phyloP scores from a whole-genome alignment of 2,113 vertebrate species.

The Caretta caretta region DNA sequence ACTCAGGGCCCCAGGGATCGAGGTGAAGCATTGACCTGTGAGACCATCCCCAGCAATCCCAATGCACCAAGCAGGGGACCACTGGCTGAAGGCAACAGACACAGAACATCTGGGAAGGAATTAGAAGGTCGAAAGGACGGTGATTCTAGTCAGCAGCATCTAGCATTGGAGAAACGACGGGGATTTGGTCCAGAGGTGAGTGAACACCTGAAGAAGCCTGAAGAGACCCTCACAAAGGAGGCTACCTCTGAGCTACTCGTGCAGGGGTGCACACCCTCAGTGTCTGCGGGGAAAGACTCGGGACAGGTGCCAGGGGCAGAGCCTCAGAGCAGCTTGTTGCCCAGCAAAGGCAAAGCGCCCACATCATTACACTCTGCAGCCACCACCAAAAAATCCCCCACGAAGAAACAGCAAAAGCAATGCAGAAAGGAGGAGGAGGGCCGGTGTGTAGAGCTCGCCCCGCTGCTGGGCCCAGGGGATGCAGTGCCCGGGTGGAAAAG shows the following conservation, averaged over 20 bases:
- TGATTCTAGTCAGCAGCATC: background rate
- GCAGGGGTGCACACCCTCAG: background rate
- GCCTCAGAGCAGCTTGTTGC: background rate
- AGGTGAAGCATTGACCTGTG: background rate
- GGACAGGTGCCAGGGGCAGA: background rate
- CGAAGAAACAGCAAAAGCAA: background rate
- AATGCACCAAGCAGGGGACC: background rate
- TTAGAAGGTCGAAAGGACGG: background rate
- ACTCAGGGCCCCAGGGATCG: background rate
- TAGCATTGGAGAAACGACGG: background rate
- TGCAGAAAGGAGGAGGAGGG: background rate
- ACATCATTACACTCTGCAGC: background rate
- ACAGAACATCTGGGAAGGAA: background rate
- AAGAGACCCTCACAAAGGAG: background rate
- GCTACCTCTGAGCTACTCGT: background rate
- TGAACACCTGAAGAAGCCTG: background rate
- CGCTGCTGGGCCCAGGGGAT: background rate
- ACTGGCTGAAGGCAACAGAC: background rate
- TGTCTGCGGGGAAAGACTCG: background rate
- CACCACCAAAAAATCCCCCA: background rate
- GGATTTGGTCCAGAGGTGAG: background rate
- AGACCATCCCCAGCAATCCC: background rate
- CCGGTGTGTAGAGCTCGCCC: rapidly evolving
- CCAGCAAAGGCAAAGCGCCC: background rate
- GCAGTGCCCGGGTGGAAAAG: background rate